Percentiles rank a stretch among this genome's conserved stretches.
Evolutionary conservation across 2,888 invertebrate species (phyloP).

Genomic region (Drosophila meridiana): DNA sequence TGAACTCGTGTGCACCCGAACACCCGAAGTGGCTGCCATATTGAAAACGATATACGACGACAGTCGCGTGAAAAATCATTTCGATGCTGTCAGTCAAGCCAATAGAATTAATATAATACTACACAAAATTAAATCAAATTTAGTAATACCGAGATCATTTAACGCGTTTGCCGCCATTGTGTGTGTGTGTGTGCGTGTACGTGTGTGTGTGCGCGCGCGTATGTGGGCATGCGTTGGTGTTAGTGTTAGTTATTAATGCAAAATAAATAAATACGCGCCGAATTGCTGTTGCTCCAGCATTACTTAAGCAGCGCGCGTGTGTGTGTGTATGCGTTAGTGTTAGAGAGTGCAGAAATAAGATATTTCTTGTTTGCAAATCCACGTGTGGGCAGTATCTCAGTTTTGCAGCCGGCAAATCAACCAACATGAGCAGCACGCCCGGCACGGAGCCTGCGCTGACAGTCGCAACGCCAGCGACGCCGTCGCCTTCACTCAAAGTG

Average conservation of each 20-base stretch:
- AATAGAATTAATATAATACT: neutral
- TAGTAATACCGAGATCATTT: constrained; percentile 22
- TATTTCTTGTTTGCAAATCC: constrained; percentile 18
- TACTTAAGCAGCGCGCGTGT: constrained; percentile 5
- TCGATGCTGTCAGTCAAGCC: constrained; percentile 9
- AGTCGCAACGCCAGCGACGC: constrained; percentile 34
- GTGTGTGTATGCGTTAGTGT: constrained; percentile 4
- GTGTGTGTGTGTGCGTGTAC: neutral
- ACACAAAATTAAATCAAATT: neutral
- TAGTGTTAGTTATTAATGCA: constrained; percentile 30
- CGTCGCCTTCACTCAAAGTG: constrained; percentile 58
- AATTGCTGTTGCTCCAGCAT: constrained; percentile 41
- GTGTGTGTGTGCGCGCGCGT: neutral
- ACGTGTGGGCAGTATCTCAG: constrained; percentile 36
- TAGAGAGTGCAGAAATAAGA: constrained; percentile 9
- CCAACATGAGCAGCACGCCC: constrained; percentile 53
- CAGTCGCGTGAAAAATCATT: constrained; percentile 66
- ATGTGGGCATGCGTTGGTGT: constrained; percentile 19
- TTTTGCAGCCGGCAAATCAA: constrained; percentile 4
- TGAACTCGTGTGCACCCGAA: constrained; percentile 61
- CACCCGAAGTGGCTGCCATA: constrained; percentile 76
- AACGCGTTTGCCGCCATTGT: constrained; percentile 4
- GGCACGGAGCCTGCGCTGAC: constrained; percentile 34
- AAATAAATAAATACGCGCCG: constrained; percentile 41
- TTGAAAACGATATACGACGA: constrained; percentile 58